A percentile compares a stretch with the other conserved stretches of the same genome.
phyloP scores from a whole-genome alignment of 2,888 invertebrate species.

The Eupithecia tripunctaria region DNA sequence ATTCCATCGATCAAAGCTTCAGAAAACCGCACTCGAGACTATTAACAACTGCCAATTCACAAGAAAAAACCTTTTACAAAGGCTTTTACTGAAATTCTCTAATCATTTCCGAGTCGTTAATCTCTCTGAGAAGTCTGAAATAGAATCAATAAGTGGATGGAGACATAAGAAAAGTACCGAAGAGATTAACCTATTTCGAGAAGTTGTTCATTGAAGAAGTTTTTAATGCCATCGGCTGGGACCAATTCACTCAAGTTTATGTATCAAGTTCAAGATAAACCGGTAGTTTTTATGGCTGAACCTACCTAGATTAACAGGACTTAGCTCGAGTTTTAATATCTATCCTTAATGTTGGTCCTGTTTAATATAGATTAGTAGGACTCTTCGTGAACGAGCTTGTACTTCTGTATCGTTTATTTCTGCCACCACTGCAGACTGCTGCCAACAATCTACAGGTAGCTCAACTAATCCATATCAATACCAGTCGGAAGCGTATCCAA shows the following conservation, averaged over 20 bases:
- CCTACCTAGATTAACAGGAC: slow-evolving; percentile 1
- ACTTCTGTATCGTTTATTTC: too few species aligned
- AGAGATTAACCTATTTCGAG: slow-evolving; percentile 27
- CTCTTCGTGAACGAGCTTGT: background rate
- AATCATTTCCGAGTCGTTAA: slow-evolving; percentile 27
- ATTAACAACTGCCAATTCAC: slow-evolving; percentile 7
- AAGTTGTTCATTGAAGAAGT: slow-evolving; percentile 32
- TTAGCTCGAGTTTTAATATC: background rate
- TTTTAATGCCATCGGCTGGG: slow-evolving; percentile 35
- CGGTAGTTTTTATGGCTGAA: slow-evolving; percentile 4
- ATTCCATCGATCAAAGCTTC: background rate
- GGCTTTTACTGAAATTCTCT: slow-evolving; percentile 19
- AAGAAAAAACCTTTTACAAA: slow-evolving; percentile 22
- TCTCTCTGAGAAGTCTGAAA: slow-evolving; percentile 10
- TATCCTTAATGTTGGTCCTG: background rate
- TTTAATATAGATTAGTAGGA: background rate
- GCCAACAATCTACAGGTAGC: too few species aligned
- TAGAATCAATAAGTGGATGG: slow-evolving; percentile 30
- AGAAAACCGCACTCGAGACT: slow-evolving; percentile 4
- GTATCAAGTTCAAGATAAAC: slow-evolving; percentile 18
- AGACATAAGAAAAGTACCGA: slow-evolving; percentile 16
- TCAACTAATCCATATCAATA: too few species aligned
- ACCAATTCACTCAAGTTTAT: slow-evolving; percentile 39
- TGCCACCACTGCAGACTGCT: too few species aligned
- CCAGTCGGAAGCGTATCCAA: too few species aligned